phyloP scores from a whole-genome alignment of 2,797 vertebrate genomes.

The Dermochelys coriacea region DNA sequence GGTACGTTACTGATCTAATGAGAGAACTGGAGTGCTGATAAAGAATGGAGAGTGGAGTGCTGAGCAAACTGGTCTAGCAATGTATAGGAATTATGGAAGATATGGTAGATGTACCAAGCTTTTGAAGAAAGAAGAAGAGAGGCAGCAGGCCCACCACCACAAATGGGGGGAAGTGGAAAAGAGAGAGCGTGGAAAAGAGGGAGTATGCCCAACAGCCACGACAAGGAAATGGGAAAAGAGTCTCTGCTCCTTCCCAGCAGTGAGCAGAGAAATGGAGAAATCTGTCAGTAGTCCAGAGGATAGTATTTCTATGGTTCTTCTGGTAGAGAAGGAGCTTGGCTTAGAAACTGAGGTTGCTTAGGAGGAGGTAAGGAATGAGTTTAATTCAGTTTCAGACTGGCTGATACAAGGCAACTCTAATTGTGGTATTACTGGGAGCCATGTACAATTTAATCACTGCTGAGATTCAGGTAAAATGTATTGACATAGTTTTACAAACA shows the following conservation, averaged over 20 bases:
- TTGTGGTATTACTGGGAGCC: background rate
- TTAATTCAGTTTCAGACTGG: background rate
- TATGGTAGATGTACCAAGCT: constrained; percentile 62
- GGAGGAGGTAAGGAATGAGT: background rate
- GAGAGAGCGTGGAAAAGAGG: background rate
- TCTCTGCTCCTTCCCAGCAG: background rate
- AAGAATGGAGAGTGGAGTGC: background rate
- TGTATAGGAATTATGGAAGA: constrained; percentile 35
- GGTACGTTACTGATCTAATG: background rate
- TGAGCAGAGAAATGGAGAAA: background rate
- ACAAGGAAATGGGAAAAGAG: background rate
- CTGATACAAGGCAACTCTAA: background rate
- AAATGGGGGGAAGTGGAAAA: background rate
- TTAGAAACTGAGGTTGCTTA: background rate
- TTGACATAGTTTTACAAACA: background rate
- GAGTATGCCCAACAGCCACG: background rate
- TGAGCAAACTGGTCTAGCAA: constrained; percentile 43
- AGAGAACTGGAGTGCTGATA: background rate
- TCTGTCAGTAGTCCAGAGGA: background rate
- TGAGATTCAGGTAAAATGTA: background rate
- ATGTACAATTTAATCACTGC: background rate
- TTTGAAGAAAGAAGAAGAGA: constrained; percentile 65
- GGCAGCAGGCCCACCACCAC: background rate
- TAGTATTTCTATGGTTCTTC: background rate
- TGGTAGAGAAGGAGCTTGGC: background rate